phyloP scores from a whole-genome alignment of 2,113 vertebrate genomes.

The Lophius piscatorius region DNA sequence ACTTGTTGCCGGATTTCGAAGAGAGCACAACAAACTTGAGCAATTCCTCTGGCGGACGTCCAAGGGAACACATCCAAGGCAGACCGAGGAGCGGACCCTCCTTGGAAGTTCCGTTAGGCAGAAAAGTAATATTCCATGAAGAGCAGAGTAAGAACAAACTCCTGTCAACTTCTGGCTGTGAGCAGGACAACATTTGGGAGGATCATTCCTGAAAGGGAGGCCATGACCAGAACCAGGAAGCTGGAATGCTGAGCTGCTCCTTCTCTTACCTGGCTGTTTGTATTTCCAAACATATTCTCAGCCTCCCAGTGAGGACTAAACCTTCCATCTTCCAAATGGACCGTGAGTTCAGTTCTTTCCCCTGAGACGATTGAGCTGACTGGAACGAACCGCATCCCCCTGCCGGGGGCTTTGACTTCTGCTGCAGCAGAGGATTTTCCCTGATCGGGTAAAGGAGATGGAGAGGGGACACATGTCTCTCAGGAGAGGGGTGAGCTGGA shows the following conservation, averaged over 20 bases:
- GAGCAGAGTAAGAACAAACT: slow-evolving; percentile 57
- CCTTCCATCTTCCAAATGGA: slow-evolving; percentile 20
- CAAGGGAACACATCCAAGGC: slow-evolving; percentile 72
- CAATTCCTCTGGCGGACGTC: slow-evolving; percentile 68
- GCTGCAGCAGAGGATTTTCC: slow-evolving; percentile 12
- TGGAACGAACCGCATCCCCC: slow-evolving; percentile 17
- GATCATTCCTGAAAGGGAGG: slow-evolving; percentile 40
- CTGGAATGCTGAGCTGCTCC: slow-evolving; percentile 42
- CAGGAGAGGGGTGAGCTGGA: slow-evolving; percentile 77
- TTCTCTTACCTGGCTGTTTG: slow-evolving; percentile 14
- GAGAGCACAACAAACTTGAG: slow-evolving; percentile 69
- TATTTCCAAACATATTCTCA: slow-evolving; percentile 18
- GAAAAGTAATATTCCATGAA: slow-evolving; percentile 54
- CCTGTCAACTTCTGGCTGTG: slow-evolving; percentile 30
- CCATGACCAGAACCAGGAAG: slow-evolving; percentile 27
- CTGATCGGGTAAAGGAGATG: slow-evolving; percentile 48
- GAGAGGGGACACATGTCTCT: slow-evolving; percentile 68
- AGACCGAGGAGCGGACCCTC: slow-evolving; percentile 50
- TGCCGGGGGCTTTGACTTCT: slow-evolving; percentile 16
- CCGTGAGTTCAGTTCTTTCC: slow-evolving; percentile 1
- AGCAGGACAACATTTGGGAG: slow-evolving; percentile 37
- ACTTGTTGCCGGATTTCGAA: slow-evolving; percentile 57
- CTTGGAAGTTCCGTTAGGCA: slow-evolving; percentile 67
- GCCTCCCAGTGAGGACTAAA: slow-evolving; percentile 42
- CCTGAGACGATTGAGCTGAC: slow-evolving; percentile 30